Base-by-base conservation (phyloP, 1,140 invertebrate species). In the Lepidurus couesii region DNA sequence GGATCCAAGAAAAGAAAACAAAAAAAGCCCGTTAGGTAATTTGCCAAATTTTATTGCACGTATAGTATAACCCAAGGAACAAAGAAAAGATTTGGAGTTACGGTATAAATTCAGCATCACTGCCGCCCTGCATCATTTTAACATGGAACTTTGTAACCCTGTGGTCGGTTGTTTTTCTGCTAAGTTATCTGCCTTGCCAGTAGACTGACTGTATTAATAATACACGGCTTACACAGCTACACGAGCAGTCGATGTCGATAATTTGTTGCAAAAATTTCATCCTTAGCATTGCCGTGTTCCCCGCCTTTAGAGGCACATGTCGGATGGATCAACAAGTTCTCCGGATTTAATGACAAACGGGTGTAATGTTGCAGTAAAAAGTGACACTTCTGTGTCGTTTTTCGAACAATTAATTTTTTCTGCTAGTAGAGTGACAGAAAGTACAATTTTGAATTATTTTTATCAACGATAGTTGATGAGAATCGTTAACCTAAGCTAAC, bases 201-300 rank as follows among this genome's bases (percentile, higher is more conserved):
- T 65, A 65, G 53, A 65, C 53, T 34, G 53, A 65, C 53, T 65
- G 53, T 65, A 65, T 65, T 65, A 65, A 65, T 21, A 65, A 65
- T 65, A 65, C 53, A 65, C 53, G 53, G 53, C 53, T 65, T 65
- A 65, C 53, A 65, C 53, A 65, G 53, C 53, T 13, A 65, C 7
- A 65, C n/a, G 34, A 34, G 34, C 34, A 34, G 34, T 4, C 34
- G 34, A 34, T 34, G 34, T 34, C 34, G 34, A 3, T 34, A 3
- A 34, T 34, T 34, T 34, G 26, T 34, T 34, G 24, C 24, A 24
- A 24, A 24, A 24, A 24, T 24, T 24, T 1, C 24, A 24, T 24
- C 24, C 24, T 24, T 24, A 24, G 24, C 24, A 1, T 34, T 34
- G 26, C 26, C 26, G 2, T 34, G 2, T 1, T 34, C 26, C 1